A percentile compares a stretch with the other conserved stretches of the same genome.
phyloP scores from a whole-genome alignment of 23 tunicate genomes.

The Styela plicata region DNA sequence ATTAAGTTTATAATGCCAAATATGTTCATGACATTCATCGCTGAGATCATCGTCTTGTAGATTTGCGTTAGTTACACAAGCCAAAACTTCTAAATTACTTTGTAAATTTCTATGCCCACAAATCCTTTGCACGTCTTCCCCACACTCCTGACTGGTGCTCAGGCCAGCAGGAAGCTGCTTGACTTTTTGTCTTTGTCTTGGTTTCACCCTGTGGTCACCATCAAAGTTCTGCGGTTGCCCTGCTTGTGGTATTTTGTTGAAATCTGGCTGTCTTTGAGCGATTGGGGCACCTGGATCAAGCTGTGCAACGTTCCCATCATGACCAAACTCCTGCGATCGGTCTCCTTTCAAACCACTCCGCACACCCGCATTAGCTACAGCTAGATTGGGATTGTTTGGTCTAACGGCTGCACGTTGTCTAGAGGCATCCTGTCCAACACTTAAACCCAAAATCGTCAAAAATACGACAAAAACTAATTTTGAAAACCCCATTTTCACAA shows the following conservation, averaged over 20 bases:
- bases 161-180: conserved; percentile 2
- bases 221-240: not conserved
- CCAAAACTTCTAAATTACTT: conserved; percentile 37
- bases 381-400: not conserved
- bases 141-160: conserved; percentile 35
- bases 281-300: not conserved
- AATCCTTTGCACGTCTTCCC: conserved; percentile 33
- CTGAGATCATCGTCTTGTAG: conserved; percentile 42
- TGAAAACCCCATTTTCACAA: not conserved
- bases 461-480: not conserved
- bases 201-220: not conserved
- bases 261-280: not conserved
- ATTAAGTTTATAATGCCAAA: conserved; percentile 58
- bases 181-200: not conserved
- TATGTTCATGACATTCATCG: conserved; percentile 31
- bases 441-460: not conserved
- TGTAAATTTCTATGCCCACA: conserved; percentile 22
- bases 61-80: conserved; percentile 33
- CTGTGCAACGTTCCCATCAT: not conserved
- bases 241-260: not conserved
- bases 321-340: not conserved
- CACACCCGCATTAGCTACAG: not conserved
- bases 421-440: not conserved
- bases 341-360: not conserved
- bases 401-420: not conserved